Evolutionary conservation across 2,797 vertebrate species (phyloP).

Genomic region (Dromococcyx pavoninus): DNA sequence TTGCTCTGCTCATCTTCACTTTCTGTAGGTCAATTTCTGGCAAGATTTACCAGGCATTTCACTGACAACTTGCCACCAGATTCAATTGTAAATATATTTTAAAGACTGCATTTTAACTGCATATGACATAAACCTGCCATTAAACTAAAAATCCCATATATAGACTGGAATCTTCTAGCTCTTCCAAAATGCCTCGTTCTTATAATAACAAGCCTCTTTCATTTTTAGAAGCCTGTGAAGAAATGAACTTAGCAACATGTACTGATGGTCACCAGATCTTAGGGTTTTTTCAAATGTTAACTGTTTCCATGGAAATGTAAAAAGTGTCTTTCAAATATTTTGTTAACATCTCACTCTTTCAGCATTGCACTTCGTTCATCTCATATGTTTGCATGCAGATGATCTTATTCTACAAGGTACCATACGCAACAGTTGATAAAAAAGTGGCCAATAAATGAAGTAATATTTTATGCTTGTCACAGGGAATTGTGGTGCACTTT

Average conservation of each 20-base stretch:
- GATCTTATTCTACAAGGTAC: not conserved
- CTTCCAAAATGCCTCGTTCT: not conserved
- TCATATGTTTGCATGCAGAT: not conserved
- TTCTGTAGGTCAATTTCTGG: not conserved
- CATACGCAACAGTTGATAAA: not conserved
- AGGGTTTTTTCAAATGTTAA: fast-evolving
- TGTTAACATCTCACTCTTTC: not conserved
- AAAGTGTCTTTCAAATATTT: not conserved
- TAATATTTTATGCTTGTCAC: not conserved
- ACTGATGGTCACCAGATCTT: not conserved
- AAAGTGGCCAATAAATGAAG: not conserved
- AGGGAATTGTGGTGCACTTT: not conserved
- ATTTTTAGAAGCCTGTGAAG: not conserved
- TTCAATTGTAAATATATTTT: not conserved
- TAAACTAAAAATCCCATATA: not conserved
- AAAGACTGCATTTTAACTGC: not conserved
- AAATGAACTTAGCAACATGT: not conserved
- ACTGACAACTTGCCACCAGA: not conserved
- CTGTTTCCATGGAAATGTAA: not conserved
- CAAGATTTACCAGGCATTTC: not conserved
- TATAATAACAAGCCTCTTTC: not conserved
- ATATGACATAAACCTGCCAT: not conserved
- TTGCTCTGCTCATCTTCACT: not conserved
- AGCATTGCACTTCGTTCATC: not conserved
- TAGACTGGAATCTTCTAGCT: not conserved